A percentile compares a stretch with the other conserved stretches of the same genome.
These are phyloP conservation scores for Rapana venosa DNA, from an alignment of 2,888 invertebrate species.

Conservation along the genomic window DNA sequence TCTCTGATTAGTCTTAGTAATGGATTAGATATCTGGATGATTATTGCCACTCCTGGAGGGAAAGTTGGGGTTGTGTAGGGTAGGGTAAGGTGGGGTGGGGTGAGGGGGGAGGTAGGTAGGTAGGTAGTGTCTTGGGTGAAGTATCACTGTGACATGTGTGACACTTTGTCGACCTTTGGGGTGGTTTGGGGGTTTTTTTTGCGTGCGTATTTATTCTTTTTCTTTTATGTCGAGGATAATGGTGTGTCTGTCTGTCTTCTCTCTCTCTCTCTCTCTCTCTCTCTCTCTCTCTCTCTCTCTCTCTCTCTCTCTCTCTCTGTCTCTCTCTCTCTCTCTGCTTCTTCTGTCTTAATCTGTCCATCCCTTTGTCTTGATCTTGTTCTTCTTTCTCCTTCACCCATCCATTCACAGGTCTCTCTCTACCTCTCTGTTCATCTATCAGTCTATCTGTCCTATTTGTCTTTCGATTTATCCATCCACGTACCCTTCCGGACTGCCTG, in stretches of 20 bases:
- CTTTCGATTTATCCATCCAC: not conserved
- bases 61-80: no score
- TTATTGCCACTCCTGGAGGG: no score
- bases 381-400: not conserved
- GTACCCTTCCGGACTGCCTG: not conserved
- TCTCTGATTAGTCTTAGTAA: no score
- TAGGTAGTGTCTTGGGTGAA: no score
- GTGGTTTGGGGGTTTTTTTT: no score
- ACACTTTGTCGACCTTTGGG: no score
- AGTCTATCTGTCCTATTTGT: not conserved
- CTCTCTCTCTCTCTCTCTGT: not conserved
- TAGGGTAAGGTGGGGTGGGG: no score
- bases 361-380: not conserved
- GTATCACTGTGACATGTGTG: no score
- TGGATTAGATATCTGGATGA: no score
- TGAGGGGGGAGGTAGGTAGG: no score
- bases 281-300: conserved; percentile 10
- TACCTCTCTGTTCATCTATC: not conserved
- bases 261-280: not conserved
- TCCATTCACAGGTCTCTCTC: not conserved
- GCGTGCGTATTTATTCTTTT: no score
- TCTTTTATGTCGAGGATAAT: not conserved
- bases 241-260: not conserved
- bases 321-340: not conserved
- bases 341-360: not conserved